Percentiles rank a stretch among this genome's conserved stretches.
Conservation (phyloP, 2,888 invertebrate genomes). For the Steinernema carpocapsae region DNA sequence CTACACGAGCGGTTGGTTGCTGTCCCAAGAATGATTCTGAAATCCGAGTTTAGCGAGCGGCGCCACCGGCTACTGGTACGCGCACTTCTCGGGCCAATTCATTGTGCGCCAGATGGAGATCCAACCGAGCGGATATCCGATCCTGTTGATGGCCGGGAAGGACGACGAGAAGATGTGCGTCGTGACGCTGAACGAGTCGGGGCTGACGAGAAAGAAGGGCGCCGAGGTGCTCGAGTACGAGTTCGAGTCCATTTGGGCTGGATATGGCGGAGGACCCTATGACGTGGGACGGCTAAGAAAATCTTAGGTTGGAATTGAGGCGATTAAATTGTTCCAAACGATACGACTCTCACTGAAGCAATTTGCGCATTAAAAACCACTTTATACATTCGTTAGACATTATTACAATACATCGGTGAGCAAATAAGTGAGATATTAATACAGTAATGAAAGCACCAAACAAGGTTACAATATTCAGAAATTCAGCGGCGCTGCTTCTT, state of each 20-base stretch:
- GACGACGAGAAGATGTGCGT: slow-evolving; percentile 99
- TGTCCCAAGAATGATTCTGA: background rate
- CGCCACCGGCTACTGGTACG: slow-evolving; percentile 86
- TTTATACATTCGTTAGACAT: background rate
- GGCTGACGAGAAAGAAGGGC: slow-evolving; percentile 85
- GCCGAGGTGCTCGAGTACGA: slow-evolving; percentile 93
- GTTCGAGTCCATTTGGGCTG: slow-evolving; percentile 88
- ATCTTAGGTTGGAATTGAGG: too few relatives aligned
- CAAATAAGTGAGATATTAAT: background rate
- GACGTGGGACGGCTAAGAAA: too few relatives aligned
- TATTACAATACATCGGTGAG: background rate
- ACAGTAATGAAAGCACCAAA: background rate
- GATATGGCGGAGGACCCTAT: too few relatives aligned
- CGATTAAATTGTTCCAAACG: too few relatives aligned
- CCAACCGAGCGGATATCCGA: slow-evolving; percentile 72
- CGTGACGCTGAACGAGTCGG: slow-evolving; percentile 91
- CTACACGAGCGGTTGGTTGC: slow-evolving; percentile 19
- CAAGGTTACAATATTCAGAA: background rate
- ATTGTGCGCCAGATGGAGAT: slow-evolving; percentile 96
- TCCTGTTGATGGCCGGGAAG: slow-evolving; percentile 75
- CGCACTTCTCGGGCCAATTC: slow-evolving; percentile 97
- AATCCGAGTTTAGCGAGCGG: background rate
- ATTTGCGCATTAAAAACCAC: background rate
- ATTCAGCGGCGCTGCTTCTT: background rate
- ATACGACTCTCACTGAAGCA: background rate